Conservation (phyloP, 2,888 invertebrate genomes). For the Kuschelorhynchus macadamiae region DNA sequence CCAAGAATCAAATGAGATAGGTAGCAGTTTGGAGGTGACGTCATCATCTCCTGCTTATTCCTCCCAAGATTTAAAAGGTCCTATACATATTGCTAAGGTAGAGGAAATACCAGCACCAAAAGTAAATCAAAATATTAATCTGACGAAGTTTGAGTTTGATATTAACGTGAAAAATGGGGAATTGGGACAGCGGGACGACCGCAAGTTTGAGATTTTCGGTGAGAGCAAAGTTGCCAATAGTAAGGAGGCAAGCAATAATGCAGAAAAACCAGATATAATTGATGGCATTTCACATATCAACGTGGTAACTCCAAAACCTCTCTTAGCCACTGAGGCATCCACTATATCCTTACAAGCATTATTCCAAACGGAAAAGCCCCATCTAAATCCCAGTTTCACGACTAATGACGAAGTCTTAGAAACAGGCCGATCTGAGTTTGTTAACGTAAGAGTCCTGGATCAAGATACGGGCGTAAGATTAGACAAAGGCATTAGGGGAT, state of each 20-base stretch:
- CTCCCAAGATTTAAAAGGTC: conserved; percentile 6
- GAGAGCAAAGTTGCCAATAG: conserved; percentile 66
- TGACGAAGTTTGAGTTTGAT: conserved; percentile 51
- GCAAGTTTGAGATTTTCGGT: conserved; percentile 65
- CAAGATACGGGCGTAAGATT: conserved; percentile 54
- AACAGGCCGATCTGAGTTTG: conserved; percentile 64
- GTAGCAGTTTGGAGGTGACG: conserved; percentile 28
- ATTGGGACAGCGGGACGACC: conserved; percentile 53
- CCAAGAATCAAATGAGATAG: conserved; percentile 50
- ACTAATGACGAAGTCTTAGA: conserved; percentile 64
- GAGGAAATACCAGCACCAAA: conserved; percentile 52
- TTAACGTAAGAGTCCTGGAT: conserved; percentile 64
- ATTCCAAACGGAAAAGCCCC: conserved; percentile 71
- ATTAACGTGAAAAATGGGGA: conserved; percentile 30
- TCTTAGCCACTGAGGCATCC: conserved; percentile 72
- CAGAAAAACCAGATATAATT: conserved; percentile 57
- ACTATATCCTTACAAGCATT: conserved; percentile 79
- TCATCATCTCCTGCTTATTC: conserved; percentile 43
- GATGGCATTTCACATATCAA: conserved; percentile 65
- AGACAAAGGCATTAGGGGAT: conserved; percentile 45
- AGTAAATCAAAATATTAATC: conserved; percentile 43
- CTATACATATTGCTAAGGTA: conserved; percentile 51
- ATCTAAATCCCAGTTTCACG: conserved; percentile 45
- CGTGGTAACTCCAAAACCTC: conserved; percentile 64
- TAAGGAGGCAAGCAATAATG: conserved; percentile 42